Base-by-base conservation (phyloP, 23 tunicate genomes). In the Trididemnum nubilum region DNA sequence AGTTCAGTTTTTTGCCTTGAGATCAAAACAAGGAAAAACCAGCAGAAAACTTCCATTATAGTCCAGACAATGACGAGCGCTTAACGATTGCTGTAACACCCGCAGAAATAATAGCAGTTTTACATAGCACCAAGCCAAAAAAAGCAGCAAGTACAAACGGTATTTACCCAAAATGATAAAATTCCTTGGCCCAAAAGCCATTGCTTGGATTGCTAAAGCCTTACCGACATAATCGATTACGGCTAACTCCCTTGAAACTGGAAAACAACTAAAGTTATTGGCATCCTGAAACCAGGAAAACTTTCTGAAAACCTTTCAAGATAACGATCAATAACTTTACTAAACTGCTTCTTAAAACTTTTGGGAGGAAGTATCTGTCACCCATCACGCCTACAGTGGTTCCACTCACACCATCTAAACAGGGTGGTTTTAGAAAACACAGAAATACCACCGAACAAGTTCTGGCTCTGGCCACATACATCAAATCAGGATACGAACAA, bases 111-210 rank as follows among this genome's bases (percentile, higher is more conserved):
- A 38, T 37, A 73, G 30, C 4, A 73, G 79, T 60, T 12, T 4
- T 73, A 23, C 7, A 73, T 23, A 32, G 40, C n/a, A 70, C 23
- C 39, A 70, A 70, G 23, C 44, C 18, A 70, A 21, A 15, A n/a
- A 73, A 73, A 73, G 25, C 79, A 2, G 79, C 79, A 24, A 60
- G 79, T 12, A 38, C 79, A 15, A 60, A 73, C 60, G 79, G 60
- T 32, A 73, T 73, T 7, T 73, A 37, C 25, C 79, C 79, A 7
- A 60, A 73, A 73, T 37, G 38, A 30, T 9, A 37, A 49, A 73
- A 39, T 12, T 9, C 18, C 59, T 73, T 26, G 79, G 60, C 19
- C 2, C n/a, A 21, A 73, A n/a, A n/a, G n/a, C n/a, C n/a, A n/a
- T n/a, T n/a, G n/a, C n/a, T n/a, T n/a, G n/a, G n/a, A n/a, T n/a